Evolutionary conservation across 1,140 invertebrate genomes (phyloP).

Genomic region (Lepidostoma basale): DNA sequence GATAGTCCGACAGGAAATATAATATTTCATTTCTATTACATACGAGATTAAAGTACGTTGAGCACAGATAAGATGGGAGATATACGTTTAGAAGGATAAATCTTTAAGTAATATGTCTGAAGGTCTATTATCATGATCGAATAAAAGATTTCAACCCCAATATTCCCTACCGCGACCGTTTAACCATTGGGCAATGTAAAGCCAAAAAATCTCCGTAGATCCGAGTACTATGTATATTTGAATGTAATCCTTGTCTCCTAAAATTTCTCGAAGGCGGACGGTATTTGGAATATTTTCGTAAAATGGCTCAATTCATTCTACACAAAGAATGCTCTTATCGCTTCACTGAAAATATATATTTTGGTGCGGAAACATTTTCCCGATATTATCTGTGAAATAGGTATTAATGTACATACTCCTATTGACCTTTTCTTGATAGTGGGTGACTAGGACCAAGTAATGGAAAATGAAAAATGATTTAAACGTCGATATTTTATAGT

Average conservation of each 20-base stretch:
- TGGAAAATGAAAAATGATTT: too few relatives aligned
- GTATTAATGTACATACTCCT: not conserved
- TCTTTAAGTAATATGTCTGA: not conserved
- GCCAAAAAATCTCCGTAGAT: not conserved
- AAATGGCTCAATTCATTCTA: constrained; percentile 14
- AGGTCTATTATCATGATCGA: not conserved
- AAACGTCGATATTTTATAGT: too few relatives aligned
- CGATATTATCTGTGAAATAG: not conserved
- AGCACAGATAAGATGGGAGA: too few relatives aligned
- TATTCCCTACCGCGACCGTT: not conserved
- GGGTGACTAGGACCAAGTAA: too few relatives aligned
- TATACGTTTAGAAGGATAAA: too few relatives aligned
- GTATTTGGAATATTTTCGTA: constrained; percentile 1
- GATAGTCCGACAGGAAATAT: too few relatives aligned
- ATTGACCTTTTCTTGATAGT: too few relatives aligned
- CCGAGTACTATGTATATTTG: not conserved
- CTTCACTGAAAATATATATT: not conserved
- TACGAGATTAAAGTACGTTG: too few relatives aligned
- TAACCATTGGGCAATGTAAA: not conserved
- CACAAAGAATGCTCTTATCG: constrained; percentile 1
- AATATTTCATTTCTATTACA: too few relatives aligned
- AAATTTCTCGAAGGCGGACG: not conserved
- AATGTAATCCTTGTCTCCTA: not conserved
- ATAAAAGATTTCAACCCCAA: not conserved
- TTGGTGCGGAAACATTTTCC: not conserved